Conservation (phyloP, 2,797 vertebrate species). For the Xyrichtys novacula region DNA sequence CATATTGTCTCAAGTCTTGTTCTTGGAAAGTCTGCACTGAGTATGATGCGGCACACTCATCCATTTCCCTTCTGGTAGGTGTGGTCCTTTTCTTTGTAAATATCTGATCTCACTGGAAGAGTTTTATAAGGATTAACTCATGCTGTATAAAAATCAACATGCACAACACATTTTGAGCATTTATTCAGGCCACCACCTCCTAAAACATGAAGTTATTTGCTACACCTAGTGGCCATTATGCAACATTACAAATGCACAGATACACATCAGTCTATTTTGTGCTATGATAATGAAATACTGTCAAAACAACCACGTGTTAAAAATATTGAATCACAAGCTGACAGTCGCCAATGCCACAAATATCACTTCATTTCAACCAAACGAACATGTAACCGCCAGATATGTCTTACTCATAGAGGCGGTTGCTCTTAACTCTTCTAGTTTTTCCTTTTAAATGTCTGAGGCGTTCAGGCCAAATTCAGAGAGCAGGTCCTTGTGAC, state of each 20-base stretch:
- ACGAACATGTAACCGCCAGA: conserved; percentile 6
- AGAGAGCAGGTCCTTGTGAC: conserved; percentile 76
- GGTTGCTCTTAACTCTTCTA: conserved; percentile 5
- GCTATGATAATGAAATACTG: conserved; percentile 21
- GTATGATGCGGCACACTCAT: neutral
- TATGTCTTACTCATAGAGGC: conserved; percentile 6
- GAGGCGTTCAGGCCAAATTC: conserved; percentile 81
- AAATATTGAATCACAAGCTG: neutral
- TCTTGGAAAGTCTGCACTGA: neutral
- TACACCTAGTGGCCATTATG: conserved; percentile 77
- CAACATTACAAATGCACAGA: conserved; percentile 62
- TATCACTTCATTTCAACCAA: conserved; percentile 3
- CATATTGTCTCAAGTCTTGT: neutral
- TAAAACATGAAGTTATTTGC: conserved; percentile 49
- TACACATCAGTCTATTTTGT: conserved; percentile 1
- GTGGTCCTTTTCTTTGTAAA: neutral
- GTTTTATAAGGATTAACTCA: neutral
- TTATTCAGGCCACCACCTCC: neutral
- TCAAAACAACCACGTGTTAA: conserved; percentile 1
- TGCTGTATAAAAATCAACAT: conserved; percentile 2
- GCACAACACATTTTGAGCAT: neutral
- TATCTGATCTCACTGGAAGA: too few relatives aligned
- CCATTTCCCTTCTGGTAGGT: neutral
- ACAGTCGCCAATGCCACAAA: conserved; percentile 2
- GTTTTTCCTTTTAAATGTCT: conserved; percentile 62